phyloP scores from a whole-genome alignment of 1,140 invertebrate species.

The Oedothorax gibbosus region DNA sequence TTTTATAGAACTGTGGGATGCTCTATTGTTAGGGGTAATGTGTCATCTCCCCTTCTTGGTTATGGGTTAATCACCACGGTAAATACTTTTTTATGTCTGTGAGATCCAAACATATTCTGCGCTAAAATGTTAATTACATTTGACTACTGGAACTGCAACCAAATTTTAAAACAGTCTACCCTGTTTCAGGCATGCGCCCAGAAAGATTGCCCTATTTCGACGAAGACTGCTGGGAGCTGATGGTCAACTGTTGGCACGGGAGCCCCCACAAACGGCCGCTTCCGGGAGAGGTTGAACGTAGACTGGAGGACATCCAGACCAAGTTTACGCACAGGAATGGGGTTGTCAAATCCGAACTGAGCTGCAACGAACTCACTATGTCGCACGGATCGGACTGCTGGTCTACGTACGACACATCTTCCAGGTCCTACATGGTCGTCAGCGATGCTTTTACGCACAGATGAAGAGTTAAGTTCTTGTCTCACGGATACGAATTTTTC shows the following conservation, averaged over 20 bases:
- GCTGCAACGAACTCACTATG: constrained; percentile 53
- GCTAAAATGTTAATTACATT: too few species aligned
- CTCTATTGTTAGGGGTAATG: too few species aligned
- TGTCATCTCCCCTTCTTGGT: too few species aligned
- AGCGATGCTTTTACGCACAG: constrained; percentile 39
- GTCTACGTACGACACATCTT: constrained; percentile 49
- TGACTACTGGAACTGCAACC: too few species aligned
- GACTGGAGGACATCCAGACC: constrained; percentile 70
- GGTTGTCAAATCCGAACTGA: constrained; percentile 47
- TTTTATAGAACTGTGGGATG: too few species aligned
- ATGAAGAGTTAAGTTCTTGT: neutral
- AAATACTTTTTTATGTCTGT: too few species aligned
- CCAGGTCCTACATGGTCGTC: constrained; percentile 56
- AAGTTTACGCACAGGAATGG: constrained; percentile 41
- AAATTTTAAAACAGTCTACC: neutral
- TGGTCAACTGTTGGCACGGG: constrained; percentile 87
- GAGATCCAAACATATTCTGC: too few species aligned
- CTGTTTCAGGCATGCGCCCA: constrained; percentile 75
- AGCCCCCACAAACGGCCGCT: constrained; percentile 80
- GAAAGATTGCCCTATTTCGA: constrained; percentile 81
- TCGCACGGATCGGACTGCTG: constrained; percentile 58
- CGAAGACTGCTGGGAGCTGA: constrained; percentile 85
- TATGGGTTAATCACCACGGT: too few species aligned
- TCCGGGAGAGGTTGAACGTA: constrained; percentile 80
- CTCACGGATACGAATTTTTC: too few species aligned